Percentiles rank a stretch among this genome's conserved stretches.
phyloP scores from a whole-genome alignment of 2,113 vertebrate species.

The Delphinus delphis region DNA sequence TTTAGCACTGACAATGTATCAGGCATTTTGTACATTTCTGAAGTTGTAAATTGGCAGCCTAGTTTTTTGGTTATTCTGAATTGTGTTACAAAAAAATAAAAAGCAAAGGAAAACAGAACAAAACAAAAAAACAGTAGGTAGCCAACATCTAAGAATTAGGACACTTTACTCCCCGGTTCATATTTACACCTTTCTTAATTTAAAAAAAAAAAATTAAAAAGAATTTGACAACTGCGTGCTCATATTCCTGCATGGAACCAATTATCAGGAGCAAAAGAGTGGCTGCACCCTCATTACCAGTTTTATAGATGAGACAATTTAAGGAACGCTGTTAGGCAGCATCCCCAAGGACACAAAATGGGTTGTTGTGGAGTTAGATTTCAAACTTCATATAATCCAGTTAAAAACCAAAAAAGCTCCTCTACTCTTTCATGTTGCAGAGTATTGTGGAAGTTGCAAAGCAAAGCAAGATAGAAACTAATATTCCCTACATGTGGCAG shows the following conservation, averaged over 20 bases:
- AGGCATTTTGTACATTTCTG: slow-evolving; percentile 13
- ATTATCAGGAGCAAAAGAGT: slow-evolving; percentile 21
- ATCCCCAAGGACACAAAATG: not conserved
- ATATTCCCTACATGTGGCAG: not conserved
- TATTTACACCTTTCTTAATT: slow-evolving; percentile 31
- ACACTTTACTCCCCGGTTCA: not conserved
- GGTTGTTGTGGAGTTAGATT: not conserved
- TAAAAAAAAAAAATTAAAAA: slow-evolving; percentile 32
- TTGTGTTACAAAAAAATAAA: not conserved
- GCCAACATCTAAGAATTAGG: not conserved
- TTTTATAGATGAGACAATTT: slow-evolving; percentile 39
- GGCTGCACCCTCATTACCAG: not conserved
- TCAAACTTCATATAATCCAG: slow-evolving; percentile 30
- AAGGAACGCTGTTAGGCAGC: not conserved
- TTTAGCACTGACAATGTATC: not conserved
- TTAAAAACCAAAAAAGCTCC: not conserved
- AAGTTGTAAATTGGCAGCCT: not conserved
- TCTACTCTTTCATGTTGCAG: not conserved
- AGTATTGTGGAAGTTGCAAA: not conserved
- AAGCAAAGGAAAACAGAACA: not conserved
- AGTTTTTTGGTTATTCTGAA: not conserved
- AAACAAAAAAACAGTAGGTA: not conserved
- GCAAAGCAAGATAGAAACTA: not conserved
- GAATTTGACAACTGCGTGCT: not conserved
- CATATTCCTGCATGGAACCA: not conserved